Base-by-base conservation (phyloP, 2,113 vertebrate species). In the Perca flavescens region DNA sequence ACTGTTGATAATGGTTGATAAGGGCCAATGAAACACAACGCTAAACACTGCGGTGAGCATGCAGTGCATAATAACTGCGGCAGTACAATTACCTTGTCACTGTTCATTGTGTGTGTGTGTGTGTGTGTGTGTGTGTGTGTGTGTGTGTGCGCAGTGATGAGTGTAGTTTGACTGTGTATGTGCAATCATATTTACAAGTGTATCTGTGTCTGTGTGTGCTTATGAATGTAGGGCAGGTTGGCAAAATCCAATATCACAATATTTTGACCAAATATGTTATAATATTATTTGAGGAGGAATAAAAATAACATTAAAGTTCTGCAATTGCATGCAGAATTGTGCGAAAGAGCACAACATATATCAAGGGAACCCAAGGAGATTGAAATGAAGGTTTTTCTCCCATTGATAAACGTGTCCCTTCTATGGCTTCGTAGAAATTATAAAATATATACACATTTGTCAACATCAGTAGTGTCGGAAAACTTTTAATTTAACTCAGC, bases 1-100 rank as follows among this genome's bases (percentile, higher is more conserved):
- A 90, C 83, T 78, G 76, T 81, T 77, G 86, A 89, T 87, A 83
- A 80, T 68, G 63, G 53, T 66, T 89, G 83, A 91, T 90, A 86
- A 84, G 67, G 77, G 53, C 62, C 54, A 53, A 50, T 70, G 72
- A 79, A 89, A 87, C 81, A 73, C 34, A 50, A 43, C 3, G 14
- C 60, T 77, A 43, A 85, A 78, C 65, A 43, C 31, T 76, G 17
- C 10, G 28, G 34, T 34, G 43, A 60, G 64, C 64, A 46, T 67
- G 70, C 28, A 34, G 61, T 52, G 67, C 31, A 79, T 83, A 71
- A 79, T 61, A 81, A 85, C 53, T 25, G 50, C 28, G 3, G 31
- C 17, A 13, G 71, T 36, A 61, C 77, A 87, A 70, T 84, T 65
- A 86, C 56, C n/a, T 34, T 76, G 43, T 58, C 70, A 64, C 25